Evolutionary conservation across 2,113 vertebrate genomes (phyloP).

Genomic region (Aegithalos caudatus): DNA sequence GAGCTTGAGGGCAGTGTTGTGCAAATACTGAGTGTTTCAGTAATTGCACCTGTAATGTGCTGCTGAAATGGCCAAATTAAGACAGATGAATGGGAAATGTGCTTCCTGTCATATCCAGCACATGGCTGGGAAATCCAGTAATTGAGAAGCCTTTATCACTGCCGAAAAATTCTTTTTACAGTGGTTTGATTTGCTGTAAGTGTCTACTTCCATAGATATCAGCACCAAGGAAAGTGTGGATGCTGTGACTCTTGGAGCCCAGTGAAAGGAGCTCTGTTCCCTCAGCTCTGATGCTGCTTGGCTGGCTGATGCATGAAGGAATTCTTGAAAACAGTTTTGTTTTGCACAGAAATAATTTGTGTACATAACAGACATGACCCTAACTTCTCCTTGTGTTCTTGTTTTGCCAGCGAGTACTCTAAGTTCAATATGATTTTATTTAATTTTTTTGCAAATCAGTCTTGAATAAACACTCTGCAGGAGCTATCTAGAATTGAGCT

Average conservation of each 20-base stretch:
- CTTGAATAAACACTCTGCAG: background rate
- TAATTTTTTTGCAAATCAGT: background rate
- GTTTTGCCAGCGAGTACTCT: background rate
- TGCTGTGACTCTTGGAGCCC: background rate
- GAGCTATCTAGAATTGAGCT: background rate
- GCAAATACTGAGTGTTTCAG: background rate
- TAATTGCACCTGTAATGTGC: background rate
- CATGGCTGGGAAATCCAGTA: background rate
- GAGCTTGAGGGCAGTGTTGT: constrained; percentile 21
- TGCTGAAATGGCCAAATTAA: background rate
- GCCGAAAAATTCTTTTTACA: background rate
- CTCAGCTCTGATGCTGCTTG: background rate
- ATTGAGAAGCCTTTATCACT: background rate
- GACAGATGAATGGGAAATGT: background rate
- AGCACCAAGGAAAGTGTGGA: background rate
- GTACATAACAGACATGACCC: background rate
- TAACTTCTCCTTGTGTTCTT: background rate
- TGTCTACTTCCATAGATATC: background rate
- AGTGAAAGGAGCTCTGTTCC: background rate
- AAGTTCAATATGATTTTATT: background rate
- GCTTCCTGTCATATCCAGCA: background rate
- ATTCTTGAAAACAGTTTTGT: background rate
- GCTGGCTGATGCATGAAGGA: background rate
- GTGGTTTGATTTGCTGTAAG: background rate
- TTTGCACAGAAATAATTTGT: background rate